Conservation (phyloP, 2,113 vertebrate genomes). For the Phocoena sinus region DNA sequence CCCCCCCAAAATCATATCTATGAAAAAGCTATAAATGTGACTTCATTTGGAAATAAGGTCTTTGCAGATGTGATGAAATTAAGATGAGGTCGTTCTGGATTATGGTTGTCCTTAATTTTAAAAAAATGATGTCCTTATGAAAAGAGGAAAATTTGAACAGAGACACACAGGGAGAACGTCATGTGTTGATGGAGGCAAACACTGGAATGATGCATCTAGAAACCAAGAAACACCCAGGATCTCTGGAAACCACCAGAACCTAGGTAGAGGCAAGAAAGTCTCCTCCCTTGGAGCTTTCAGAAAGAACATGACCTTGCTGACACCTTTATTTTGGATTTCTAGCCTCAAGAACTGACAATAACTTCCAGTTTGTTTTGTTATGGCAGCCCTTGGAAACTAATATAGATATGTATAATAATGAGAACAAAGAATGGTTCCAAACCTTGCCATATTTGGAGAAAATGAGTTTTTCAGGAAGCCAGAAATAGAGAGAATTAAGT, state of each 20-base stretch:
- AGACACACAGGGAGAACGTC: not conserved
- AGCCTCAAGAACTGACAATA: not conserved
- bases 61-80: not conserved
- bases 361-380: not conserved
- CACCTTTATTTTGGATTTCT: not conserved
- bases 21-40: not conserved
- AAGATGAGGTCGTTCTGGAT: not conserved
- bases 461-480: not conserved
- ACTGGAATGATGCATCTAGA: not conserved
- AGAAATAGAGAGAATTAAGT: not conserved
- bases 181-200: not conserved
- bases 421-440: not conserved
- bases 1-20: not conserved
- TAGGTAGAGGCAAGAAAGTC: not conserved
- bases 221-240: not conserved
- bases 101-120: not conserved
- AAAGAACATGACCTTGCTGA: not conserved
- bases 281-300: not conserved
- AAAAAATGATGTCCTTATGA: not conserved
- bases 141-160: not conserved
- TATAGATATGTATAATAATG: not conserved
- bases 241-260: not conserved
- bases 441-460: not conserved
- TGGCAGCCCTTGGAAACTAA: not conserved
- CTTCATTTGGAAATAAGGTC: not conserved